Base-by-base conservation (phyloP, 2,797 vertebrate genomes). In the Poeciliopsis presidionis region DNA sequence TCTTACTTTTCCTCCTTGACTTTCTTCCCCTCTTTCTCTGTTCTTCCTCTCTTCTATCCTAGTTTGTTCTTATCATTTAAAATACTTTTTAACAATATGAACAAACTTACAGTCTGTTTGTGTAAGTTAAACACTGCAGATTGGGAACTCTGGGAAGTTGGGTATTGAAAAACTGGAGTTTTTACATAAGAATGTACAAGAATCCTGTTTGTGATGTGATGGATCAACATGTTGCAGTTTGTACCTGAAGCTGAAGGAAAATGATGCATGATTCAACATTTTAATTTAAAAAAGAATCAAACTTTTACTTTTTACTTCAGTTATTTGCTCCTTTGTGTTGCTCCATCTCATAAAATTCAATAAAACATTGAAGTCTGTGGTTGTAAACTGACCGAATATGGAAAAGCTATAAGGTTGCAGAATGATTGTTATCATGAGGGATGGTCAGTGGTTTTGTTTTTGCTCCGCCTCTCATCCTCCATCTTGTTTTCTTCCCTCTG, bases 381-480 rank as follows among this genome's bases (percentile, higher is more conserved):
- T 45, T 70, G 11, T 67, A 67, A 69, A 36, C 11, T 69, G 39
- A 25, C 13, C 12, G 16, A 43, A 43, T 70, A 13, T 70, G 67
- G 67, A 70, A 46, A 46, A 70, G 41, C 41, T 28, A 16, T 46
- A 43, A 70, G 41, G 13, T 7, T 33, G 53, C 51, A 55, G 25
- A 41, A 12, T 41, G 4, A 12, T 67, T 41, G 20, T 25, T 67
- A 12, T 41, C 20, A 25, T 22, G 9, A 65, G 57, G 5, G 12
- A 59, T 4, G n/a, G 13, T 59, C 53, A n/a, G 53, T 33, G 14
- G 30, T 33, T 67, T 67, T 0, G 20, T 25, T 36, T 67, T 41
- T 67, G 20, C 9, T 77, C 81, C 46, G 46, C 59, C 82, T 81
- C 76, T 88, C 75, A 61, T 81, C 75, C 77, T 84, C 77, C 45